Conservation (phyloP, 2,888 invertebrate genomes). For the Parelbella ahira region DNA sequence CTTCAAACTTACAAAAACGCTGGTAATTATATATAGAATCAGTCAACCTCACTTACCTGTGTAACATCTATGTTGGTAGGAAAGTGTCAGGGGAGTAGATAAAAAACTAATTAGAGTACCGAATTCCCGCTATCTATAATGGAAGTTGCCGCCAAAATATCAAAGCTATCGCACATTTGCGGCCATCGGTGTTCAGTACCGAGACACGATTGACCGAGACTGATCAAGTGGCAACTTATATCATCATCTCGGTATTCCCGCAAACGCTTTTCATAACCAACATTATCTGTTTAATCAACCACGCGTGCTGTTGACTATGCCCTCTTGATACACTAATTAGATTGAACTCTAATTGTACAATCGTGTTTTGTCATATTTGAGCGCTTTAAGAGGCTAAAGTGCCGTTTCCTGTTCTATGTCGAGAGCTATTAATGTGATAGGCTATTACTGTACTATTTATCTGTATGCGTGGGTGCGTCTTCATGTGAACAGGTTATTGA, state of each 20-base stretch:
- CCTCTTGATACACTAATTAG: conserved; percentile 34
- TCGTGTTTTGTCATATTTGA: conserved; percentile 6
- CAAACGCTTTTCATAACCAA: too few relatives aligned
- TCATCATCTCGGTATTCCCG: conserved; percentile 7
- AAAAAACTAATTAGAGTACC: too few relatives aligned
- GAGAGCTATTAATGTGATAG: conserved; percentile 15
- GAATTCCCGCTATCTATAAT: too few relatives aligned
- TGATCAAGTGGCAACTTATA: conserved; percentile 6
- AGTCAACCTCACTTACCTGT: too few relatives aligned
- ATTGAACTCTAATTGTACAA: conserved; percentile 28
- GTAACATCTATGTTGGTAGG: too few relatives aligned
- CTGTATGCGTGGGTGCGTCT: conserved; percentile 4
- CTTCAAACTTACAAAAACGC: too few relatives aligned
- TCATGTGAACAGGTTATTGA: background rate
- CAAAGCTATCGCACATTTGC: too few relatives aligned
- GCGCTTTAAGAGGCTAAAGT: conserved; percentile 11
- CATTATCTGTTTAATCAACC: conserved; percentile 23
- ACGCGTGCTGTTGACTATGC: conserved; percentile 32
- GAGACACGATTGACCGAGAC: conserved; percentile 11
- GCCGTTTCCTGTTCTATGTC: conserved; percentile 15
- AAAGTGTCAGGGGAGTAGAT: too few relatives aligned
- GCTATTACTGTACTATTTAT: conserved; percentile 3
- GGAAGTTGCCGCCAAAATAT: too few relatives aligned
- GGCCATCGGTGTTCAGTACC: background rate
- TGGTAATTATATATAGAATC: too few relatives aligned